Evolutionary conservation across 1,140 invertebrate species (phyloP).

Genomic region (Rhyacophila brunnea): DNA sequence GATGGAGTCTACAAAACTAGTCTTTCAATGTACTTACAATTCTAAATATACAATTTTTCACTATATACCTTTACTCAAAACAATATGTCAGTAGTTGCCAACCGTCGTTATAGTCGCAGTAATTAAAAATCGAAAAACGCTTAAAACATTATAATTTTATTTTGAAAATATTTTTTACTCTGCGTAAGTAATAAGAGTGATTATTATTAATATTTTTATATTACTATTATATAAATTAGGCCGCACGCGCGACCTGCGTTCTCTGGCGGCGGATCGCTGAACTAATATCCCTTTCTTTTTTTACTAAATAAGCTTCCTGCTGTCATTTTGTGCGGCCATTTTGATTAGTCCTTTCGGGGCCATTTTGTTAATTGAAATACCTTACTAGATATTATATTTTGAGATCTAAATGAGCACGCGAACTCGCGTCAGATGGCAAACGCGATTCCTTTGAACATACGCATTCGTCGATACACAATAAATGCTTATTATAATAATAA

Average conservation of each 20-base stretch:
- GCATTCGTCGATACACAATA: too few relatives aligned
- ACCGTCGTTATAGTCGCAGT: conserved; percentile 1
- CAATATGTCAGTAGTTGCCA: conserved; percentile 29
- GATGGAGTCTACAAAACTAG: conserved; percentile 32
- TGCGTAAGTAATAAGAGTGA: neutral
- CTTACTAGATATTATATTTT: too few relatives aligned
- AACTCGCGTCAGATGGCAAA: too few relatives aligned
- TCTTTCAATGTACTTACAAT: conserved; percentile 30
- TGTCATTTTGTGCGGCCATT: too few relatives aligned
- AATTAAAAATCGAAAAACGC: conserved; percentile 31
- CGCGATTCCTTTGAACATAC: too few relatives aligned
- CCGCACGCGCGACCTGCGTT: conserved; percentile 7
- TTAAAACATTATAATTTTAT: conserved; percentile 28
- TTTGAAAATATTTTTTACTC: conserved; percentile 29
- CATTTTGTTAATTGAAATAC: too few relatives aligned
- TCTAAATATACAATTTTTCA: conserved; percentile 26
- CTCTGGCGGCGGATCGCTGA: neutral
- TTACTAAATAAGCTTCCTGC: too few relatives aligned
- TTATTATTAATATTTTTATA: neutral
- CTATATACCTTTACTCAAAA: conserved; percentile 16
- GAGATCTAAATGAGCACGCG: too few relatives aligned
- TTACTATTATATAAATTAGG: conserved; percentile 6
- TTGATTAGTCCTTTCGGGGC: too few relatives aligned
- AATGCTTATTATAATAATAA: too few relatives aligned
- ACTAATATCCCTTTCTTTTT: too few relatives aligned